Evolutionary conservation across 2,797 vertebrate species (phyloP), one percentile per base, ranked within the genome.

Genomic region (Cuniculus paca): DNA sequence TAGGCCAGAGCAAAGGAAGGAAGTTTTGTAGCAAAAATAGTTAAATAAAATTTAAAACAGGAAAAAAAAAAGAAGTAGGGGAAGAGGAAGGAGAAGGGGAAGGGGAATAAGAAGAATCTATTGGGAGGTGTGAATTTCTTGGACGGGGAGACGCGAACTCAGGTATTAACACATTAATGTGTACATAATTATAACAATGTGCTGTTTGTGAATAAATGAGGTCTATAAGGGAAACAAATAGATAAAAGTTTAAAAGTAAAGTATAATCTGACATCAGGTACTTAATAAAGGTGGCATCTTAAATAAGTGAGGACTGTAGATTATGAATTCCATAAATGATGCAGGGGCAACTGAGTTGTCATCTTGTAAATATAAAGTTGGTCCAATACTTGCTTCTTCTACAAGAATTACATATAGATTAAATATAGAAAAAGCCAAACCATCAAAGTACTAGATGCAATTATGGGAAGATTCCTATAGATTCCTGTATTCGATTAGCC

Each of bases 281-380:
- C 86, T 45, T 56, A 84, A 81, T 75, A 95, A 93, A 58, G 42
- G 31, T 89, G n/a, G 9, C 42, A 54, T 74, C 24, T 88, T 65
- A 52, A 90, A 72, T 81, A 45, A 89, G 6, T 54, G 60, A 94
- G 63, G 58, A 65, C 17, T 24, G 19, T 77, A 52, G 26, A 86
- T 24, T 68, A 89, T 22, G 85, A 54, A 84, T 63, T 52, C 36
- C 52, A 80, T 93, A 84, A 94, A 63, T 90, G 48, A 61, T 75
- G n/a, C 12, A 68, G 8, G 1, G 19, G 22, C 19, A 72, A 83
- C 1, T 75, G 50, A 68, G 42, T 52, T 74, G 77, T 45, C 19
- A 92, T 82, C 17, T 85, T 36, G 6, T 91, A 78, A 96, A 96
- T 77, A 50, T 39, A 60, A 83, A 89, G n/a, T 81, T 94, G 75